Conservation (phyloP, 2,888 invertebrate genomes). For the Tillus elongatus region DNA sequence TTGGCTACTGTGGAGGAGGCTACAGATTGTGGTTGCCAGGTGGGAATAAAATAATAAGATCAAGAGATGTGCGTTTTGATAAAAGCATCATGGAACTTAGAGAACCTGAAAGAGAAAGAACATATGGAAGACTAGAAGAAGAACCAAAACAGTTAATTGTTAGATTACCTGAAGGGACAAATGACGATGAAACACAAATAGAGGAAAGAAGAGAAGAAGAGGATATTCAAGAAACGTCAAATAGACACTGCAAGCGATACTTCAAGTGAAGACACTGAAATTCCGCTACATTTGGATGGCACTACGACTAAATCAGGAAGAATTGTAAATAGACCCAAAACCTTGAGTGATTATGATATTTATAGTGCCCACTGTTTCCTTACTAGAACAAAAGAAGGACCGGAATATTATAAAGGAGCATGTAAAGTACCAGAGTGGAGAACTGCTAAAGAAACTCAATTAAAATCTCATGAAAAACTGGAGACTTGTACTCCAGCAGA, state of each 20-base stretch:
- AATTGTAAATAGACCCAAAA: too few species aligned
- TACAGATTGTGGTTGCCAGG: conserved; percentile 15
- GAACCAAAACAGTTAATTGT: too few species aligned
- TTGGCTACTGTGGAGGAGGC: conserved; percentile 16
- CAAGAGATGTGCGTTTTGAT: conserved; percentile 20
- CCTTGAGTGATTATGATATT: background rate
- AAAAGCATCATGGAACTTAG: too few species aligned
- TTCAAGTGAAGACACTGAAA: too few species aligned
- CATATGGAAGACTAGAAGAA: conserved; percentile 6
- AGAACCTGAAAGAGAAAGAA: conserved; percentile 10
- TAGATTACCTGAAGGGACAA: too few species aligned
- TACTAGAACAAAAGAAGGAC: background rate
- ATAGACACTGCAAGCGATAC: too few species aligned
- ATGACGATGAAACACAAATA: too few species aligned
- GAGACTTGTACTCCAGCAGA: background rate
- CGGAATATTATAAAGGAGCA: background rate
- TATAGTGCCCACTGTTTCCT: conserved; percentile 1
- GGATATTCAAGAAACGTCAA: too few species aligned
- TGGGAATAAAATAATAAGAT: conserved; percentile 13
- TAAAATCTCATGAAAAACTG: conserved; percentile 5
- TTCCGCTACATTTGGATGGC: too few species aligned
- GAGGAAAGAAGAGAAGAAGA: too few species aligned
- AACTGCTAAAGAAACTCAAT: background rate
- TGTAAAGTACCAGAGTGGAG: background rate
- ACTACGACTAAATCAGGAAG: too few species aligned